Evolutionary conservation across 2,888 invertebrate species (phyloP), one percentile per base, ranked within the genome.

Genomic region (Podotricha telesiphe): DNA sequence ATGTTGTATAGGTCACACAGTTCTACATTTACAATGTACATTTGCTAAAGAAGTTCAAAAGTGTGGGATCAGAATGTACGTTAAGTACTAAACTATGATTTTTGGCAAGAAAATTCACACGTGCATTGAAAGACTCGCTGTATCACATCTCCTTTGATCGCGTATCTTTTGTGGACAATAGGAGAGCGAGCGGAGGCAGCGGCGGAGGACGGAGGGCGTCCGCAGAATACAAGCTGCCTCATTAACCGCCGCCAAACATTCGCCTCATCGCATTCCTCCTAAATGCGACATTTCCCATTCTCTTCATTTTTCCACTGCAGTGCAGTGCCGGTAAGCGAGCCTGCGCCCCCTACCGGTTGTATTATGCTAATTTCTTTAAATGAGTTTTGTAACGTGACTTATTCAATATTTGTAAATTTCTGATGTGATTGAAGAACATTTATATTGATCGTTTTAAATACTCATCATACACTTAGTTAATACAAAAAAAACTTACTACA

Each of bases 151-250:
- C 34, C 47, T 62, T 62, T 62, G 48, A 62, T 62, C 59, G n/a
- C 61, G 53, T 63, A 42, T 69, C 59, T 51, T 69, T 50, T 51
- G 34, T 68, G 69, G 75, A 70, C 74, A 70, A 73, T 71, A 71
- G 74, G 68, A 70, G 70, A 69, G 73, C 71, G 65, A 68, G 65
- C 45, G 66, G 66, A 47, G 45, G 65, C 50, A 53, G 68, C 69
- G 58, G 67, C 71, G 66, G 69, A 65, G 56, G 65, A 59, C 4
- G 45, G 64, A 53, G 62, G 19, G 50, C 75, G 74, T 72, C 70
- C 67, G 68, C 51, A 70, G 77, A 75, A 78, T 78, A 79, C 78
- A 76, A 76, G 76, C 68, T 73, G 75, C 65, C 77, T 79, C 76
- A 79, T 79, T 79, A 79, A 66, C 53, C 50, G 64, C 58, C 45